Conservation (phyloP, 2,797 vertebrate genomes). For the Sebastiscus albofasciatus region DNA sequence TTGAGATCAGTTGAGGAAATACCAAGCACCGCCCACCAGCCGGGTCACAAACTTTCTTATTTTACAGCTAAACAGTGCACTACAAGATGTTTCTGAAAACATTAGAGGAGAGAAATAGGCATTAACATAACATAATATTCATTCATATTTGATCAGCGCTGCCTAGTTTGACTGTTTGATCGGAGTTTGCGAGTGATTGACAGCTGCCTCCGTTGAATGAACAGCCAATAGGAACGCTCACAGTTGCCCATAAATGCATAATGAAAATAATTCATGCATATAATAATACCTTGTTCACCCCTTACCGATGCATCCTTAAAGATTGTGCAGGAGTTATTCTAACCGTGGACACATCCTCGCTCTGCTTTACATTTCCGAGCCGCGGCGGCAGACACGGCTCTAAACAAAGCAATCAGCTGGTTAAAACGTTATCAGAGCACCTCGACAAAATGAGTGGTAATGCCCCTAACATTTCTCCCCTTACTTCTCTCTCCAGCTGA, state of each 20-base stretch:
- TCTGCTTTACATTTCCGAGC: background rate
- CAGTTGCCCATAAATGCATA: background rate
- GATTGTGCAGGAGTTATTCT: background rate
- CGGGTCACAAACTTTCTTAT: no score
- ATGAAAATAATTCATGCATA: background rate
- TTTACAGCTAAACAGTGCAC: rapidly evolving
- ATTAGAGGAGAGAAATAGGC: no score
- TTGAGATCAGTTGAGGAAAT: no score
- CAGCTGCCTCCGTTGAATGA: no score
- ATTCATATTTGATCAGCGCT: no score
- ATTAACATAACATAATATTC: no score
- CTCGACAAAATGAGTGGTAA: constrained; percentile 57
- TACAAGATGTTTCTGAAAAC: no score
- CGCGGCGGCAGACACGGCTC: background rate
- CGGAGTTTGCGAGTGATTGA: rapidly evolving
- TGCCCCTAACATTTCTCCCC: constrained; percentile 42
- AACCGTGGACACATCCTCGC: background rate
- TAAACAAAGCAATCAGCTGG: constrained; percentile 64
- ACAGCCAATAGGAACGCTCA: no score
- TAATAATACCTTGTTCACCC: background rate
- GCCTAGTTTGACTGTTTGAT: no score
- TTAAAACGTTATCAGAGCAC: constrained; percentile 58
- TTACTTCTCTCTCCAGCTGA: constrained; percentile 56
- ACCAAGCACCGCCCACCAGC: no score
- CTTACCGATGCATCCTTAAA: background rate